These are phyloP conservation scores for Lepas anatifera DNA, from an alignment of 2,888 invertebrate species.

Conservation along the genomic window DNA sequence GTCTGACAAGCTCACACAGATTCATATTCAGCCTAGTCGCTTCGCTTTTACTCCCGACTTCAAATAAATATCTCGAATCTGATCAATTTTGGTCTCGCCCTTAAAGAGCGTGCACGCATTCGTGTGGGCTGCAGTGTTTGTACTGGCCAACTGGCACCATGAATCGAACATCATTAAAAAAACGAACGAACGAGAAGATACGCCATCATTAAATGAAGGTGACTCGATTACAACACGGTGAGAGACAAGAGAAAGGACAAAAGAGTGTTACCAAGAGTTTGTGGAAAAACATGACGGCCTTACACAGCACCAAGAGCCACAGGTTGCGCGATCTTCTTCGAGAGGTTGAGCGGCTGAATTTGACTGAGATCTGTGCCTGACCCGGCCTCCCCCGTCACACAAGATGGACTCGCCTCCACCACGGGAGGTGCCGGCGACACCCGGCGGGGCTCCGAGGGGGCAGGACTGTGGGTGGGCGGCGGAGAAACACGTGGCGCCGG, in stretches of 20 bases:
- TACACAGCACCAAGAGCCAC: neutral
- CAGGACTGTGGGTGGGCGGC: conserved; percentile 21
- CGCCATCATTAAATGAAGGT: conserved; percentile 9
- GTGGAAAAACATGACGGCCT: no score
- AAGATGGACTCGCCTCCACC: conserved; percentile 21
- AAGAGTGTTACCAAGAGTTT: no score
- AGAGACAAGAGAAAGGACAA: no score
- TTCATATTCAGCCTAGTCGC: no score
- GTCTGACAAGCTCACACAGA: no score
- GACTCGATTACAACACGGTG: no score
- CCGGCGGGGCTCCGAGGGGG: neutral
- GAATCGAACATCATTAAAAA: conserved; percentile 4
- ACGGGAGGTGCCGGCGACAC: no score
- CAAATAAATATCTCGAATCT: neutral
- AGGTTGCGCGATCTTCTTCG: conserved; percentile 59
- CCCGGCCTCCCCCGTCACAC: conserved; percentile 23
- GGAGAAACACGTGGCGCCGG: conserved; percentile 40
- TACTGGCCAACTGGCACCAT: conserved; percentile 2
- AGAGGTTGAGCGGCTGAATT: conserved; percentile 68
- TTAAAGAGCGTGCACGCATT: no score
- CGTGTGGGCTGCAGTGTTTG: neutral
- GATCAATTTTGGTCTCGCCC: neutral
- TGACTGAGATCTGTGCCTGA: conserved; percentile 53
- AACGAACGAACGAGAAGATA: no score
- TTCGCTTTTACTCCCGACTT: no score